Evolutionary conservation across 2,797 vertebrate genomes (phyloP).

Genomic region (Falco peregrinus): DNA sequence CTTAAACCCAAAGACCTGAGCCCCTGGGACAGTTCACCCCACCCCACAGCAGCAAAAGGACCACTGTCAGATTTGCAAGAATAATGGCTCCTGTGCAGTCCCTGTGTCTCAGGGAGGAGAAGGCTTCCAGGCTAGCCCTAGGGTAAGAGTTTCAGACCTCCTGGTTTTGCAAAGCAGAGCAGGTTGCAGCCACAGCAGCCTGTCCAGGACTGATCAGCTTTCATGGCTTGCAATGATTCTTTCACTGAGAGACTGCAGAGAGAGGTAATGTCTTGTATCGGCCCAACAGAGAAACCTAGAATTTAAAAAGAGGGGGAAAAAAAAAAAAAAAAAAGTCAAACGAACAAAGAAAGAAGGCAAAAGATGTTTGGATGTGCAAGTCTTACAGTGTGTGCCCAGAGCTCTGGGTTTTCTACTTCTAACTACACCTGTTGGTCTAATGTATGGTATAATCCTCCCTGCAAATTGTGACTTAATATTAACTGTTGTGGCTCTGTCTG

Average conservation of each 20-base stretch:
- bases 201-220: neutral
- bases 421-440: neutral
- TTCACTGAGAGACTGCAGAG: neutral
- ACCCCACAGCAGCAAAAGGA: neutral
- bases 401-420: neutral
- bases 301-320: neutral
- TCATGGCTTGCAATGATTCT: neutral
- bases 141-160: neutral
- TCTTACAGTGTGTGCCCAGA: neutral
- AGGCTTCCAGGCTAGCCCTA: neutral
- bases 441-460: neutral
- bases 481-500: fast-evolving
- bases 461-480: neutral
- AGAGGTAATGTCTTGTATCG: neutral
- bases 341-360: neutral
- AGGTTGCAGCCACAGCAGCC: neutral
- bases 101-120: neutral
- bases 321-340: neutral
- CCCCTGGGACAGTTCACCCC: neutral
- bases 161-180: neutral
- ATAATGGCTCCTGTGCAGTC: neutral
- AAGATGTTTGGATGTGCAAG: neutral
- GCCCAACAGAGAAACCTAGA: neutral
- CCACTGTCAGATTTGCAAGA: neutral
- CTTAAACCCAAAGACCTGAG: neutral